phyloP scores from a whole-genome alignment of 2,888 invertebrate genomes.

The Cyrtodaria siliqua region DNA sequence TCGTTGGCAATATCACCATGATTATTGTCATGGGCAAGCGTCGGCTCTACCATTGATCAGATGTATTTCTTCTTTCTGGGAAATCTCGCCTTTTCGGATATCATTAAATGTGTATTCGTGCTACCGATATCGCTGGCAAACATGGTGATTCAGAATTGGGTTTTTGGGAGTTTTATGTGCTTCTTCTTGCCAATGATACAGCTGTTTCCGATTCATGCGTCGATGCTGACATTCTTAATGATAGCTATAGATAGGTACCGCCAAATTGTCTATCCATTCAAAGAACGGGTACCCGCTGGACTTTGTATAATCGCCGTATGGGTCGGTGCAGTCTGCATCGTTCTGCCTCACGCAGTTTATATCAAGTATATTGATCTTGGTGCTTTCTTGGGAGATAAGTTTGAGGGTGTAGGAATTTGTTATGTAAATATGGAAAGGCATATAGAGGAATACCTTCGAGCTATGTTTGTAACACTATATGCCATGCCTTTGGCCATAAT shows the following conservation, averaged over 20 bases:
- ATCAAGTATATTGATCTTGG: conserved; percentile 90
- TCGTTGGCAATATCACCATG: conserved; percentile 88
- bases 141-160: conserved; percentile 91
- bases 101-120: conserved; percentile 90
- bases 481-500: conserved; percentile 89
- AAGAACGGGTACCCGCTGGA: conserved; percentile 89
- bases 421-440: conserved; percentile 78
- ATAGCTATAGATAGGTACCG: conserved; percentile 91
- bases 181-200: conserved; percentile 91
- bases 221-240: conserved; percentile 90
- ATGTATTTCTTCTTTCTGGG: conserved; percentile 90
- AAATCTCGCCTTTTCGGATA: conserved; percentile 90
- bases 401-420: conserved; percentile 82
- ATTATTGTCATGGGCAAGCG: conserved; percentile 86
- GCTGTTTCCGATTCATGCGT: conserved; percentile 91
- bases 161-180: conserved; percentile 91
- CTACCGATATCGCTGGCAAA: conserved; percentile 90
- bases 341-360: conserved; percentile 91
- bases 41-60: conserved; percentile 88
- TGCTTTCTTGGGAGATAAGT: conserved; percentile 86
- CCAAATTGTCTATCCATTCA: conserved; percentile 89
- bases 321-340: conserved; percentile 91
- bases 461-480: conserved; percentile 86
- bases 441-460: conserved; percentile 84
- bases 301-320: conserved; percentile 91